Evolutionary conservation across 2,888 invertebrate genomes (phyloP).

Genomic region (Anaspis maculata): DNA sequence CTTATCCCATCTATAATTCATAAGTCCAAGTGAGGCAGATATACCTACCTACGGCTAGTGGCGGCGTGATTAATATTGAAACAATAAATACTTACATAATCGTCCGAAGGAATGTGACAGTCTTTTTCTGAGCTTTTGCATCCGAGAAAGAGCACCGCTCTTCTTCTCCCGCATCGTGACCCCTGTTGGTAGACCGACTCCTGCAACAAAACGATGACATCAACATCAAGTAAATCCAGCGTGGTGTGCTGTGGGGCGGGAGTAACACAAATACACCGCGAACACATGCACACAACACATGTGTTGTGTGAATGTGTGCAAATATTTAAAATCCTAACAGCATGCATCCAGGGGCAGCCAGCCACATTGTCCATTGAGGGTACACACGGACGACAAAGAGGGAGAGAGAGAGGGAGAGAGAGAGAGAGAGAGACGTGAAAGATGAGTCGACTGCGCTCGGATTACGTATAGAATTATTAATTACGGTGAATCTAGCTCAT

Average conservation of each 20-base stretch:
- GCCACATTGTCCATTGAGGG: too few species aligned
- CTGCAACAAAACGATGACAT: slow-evolving; percentile 32
- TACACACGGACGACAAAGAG: too few species aligned
- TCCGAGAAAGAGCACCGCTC: slow-evolving; percentile 81
- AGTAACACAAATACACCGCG: neutral
- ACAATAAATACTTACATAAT: slow-evolving; percentile 71
- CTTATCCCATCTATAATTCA: too few species aligned
- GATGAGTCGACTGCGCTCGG: too few species aligned
- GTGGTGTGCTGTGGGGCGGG: too few species aligned
- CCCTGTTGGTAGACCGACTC: slow-evolving; percentile 47
- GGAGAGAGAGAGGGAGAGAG: too few species aligned
- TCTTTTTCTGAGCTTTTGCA: slow-evolving; percentile 91
- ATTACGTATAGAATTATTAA: too few species aligned
- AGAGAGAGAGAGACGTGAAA: too few species aligned
- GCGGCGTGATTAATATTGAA: neutral
- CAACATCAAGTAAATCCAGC: neutral
- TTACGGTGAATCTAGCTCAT: too few species aligned
- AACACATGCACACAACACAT: slow-evolving; percentile 1
- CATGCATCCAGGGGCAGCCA: slow-evolving; percentile 1
- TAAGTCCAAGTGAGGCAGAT: too few species aligned
- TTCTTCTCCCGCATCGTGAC: slow-evolving; percentile 91
- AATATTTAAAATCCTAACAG: slow-evolving; percentile 9
- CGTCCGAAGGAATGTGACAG: slow-evolving; percentile 94
- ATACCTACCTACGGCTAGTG: too few species aligned
- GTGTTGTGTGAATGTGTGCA: slow-evolving; percentile 8